Base-by-base conservation (phyloP, 1,140 invertebrate genomes). In the Hypsibius dujardini region DNA sequence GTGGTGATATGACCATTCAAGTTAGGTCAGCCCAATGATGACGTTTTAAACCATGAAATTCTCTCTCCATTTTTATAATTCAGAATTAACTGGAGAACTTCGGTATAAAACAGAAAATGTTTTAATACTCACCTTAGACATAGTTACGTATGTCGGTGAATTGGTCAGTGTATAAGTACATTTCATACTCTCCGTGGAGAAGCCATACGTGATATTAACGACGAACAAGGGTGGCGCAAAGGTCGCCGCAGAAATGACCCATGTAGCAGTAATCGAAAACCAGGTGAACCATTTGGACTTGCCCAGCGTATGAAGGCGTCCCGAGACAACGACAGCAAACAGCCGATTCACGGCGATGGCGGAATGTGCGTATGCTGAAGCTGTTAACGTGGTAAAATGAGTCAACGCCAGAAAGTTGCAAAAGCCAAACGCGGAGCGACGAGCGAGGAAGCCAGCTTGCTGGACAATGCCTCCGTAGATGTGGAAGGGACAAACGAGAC, bases 151-250 rank as follows among this genome's bases (percentile, higher is more conserved):
- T 56, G 7, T n/a, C 50, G 50, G 50, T 7, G 50, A 56, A n/a
- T 7, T 56, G 7, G n/a, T 12, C 50, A n/a, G n/a, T 7, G 50
- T 12, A n/a, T 12, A 56, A 56, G 50, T 56, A n/a, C 50, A 56
- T 56, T 56, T 56, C 50, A 56, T 56, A n/a, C 50, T 56, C 50
- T 56, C 50, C 50, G 50, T 56, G 7, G 50, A 56, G 50, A 56
- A 56, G 7, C 50, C 50, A 56, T 56, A 56, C 28, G 28, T 28
- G 28, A 28, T 28, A 7, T 7, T 56, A 12, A 7, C 50, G 50
- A 7, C 7, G 7, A 56, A n/a, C n/a, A 56, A n/a, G 7, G 50
- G 50, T n/a, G 7, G n/a, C 50, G n/a, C n/a, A 56, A 56, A 56
- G 50, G 50, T 56, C 50, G n/a, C n/a, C 50, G 7, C 50, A n/a